Percentiles rank a stretch among this genome's conserved stretches.
phyloP scores from a whole-genome alignment of 2,888 invertebrate species.

The Aleiodes leptofemur region DNA sequence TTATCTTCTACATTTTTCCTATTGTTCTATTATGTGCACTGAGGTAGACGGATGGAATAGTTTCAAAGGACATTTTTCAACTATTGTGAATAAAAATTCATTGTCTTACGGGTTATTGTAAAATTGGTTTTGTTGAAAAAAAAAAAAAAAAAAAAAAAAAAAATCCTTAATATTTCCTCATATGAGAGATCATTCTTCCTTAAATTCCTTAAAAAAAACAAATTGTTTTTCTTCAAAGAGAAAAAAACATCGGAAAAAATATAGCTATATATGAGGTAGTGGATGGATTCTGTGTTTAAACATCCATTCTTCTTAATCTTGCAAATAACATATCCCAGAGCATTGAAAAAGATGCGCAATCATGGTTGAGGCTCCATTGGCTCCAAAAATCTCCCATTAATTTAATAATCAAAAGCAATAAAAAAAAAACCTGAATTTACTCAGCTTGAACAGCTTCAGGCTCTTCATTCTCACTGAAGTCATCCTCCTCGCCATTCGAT shows the following conservation, averaged over 20 bases:
- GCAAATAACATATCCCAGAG: constrained; percentile 44
- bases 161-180: background rate
- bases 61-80: constrained; percentile 49
- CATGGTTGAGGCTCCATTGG: constrained; percentile 4
- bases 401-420: background rate
- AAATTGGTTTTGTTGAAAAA: constrained; percentile 10
- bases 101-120: constrained; percentile 12
- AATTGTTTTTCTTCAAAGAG: constrained; percentile 10
- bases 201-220: constrained; percentile 5
- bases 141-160: background rate
- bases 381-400: background rate
- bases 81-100: constrained; percentile 9
- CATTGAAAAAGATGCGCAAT: constrained; percentile 18
- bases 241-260: constrained; percentile 8
- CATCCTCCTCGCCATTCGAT: constrained; percentile 71
- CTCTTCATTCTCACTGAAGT: constrained; percentile 72
- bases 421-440: constrained; percentile 53
- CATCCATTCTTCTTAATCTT: constrained; percentile 35
- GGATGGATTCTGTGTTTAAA: constrained; percentile 62
- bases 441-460: constrained; percentile 70
- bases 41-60: constrained; percentile 74
- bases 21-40: constrained; percentile 70
- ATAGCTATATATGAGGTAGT: constrained; percentile 64
- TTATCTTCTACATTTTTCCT: constrained; percentile 61
- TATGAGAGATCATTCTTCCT: constrained; percentile 22